A percentile compares a stretch with the other conserved stretches of the same genome.
phyloP scores from a whole-genome alignment of 2,113 vertebrate species.

The Asarcornis scutulata region DNA sequence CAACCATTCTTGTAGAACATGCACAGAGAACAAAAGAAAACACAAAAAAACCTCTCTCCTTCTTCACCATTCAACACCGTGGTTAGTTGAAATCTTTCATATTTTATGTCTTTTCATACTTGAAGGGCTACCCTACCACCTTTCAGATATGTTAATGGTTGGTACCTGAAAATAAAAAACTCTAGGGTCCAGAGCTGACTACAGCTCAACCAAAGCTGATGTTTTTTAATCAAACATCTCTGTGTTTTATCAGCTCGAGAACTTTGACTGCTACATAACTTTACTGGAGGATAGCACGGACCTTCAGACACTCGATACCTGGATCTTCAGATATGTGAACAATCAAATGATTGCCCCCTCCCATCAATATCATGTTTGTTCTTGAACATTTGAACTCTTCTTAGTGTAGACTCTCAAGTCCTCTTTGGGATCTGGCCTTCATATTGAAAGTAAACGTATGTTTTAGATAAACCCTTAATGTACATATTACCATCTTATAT shows the following conservation, averaged over 20 bases:
- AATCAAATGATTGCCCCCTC: background rate
- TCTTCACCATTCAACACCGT: background rate
- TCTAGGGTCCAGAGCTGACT: background rate
- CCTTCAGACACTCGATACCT: no score
- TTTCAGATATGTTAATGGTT: background rate
- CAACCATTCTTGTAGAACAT: background rate
- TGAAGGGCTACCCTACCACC: background rate
- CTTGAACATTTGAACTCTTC: background rate
- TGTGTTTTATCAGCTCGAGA: background rate
- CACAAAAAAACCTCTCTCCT: background rate
- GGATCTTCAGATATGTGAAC: background rate
- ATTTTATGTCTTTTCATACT: background rate
- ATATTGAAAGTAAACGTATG: fast-evolving
- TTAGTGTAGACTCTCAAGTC: background rate
- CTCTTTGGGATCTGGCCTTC: background rate
- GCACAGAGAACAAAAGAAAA: background rate
- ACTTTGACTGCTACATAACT: background rate
- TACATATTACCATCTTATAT: background rate
- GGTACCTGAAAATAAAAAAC: background rate
- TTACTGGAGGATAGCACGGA: background rate
- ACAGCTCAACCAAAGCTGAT: background rate
- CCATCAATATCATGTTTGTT: background rate
- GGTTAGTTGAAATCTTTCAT: background rate
- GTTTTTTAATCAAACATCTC: background rate
- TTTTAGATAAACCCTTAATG: background rate